Conservation (phyloP, 2,888 invertebrate genomes). For the Agrochola lota region DNA sequence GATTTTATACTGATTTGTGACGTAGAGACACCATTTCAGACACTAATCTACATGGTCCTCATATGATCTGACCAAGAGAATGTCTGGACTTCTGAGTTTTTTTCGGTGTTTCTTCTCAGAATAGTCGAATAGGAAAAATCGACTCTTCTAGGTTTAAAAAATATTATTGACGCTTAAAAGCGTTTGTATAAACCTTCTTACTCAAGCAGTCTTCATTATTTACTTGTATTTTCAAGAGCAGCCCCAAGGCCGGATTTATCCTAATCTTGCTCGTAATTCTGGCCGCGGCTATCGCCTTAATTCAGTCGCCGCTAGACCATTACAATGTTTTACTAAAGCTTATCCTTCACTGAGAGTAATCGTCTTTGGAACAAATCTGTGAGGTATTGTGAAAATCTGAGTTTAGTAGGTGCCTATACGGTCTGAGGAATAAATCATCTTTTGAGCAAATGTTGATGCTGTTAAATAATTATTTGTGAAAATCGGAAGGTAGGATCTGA, state of each 20-base stretch:
- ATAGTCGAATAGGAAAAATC: neutral
- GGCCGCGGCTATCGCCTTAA: constrained; percentile 22
- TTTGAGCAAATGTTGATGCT: too few relatives aligned
- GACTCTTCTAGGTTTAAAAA: neutral
- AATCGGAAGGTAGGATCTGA: neutral
- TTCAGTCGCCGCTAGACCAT: constrained; percentile 26
- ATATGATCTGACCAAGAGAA: too few relatives aligned
- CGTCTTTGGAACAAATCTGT: constrained; percentile 20
- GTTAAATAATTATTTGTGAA: too few relatives aligned
- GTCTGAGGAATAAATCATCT: neutral
- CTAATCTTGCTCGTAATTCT: constrained; percentile 52
- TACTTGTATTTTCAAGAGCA: constrained; percentile 17
- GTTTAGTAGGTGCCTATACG: neutral
- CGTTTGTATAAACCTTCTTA: neutral
- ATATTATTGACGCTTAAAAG: neutral
- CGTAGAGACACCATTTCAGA: neutral
- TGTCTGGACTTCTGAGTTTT: neutral
- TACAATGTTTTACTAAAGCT: constrained; percentile 43
- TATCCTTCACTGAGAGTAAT: constrained; percentile 32
- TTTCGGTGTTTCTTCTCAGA: neutral
- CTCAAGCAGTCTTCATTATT: constrained; percentile 4
- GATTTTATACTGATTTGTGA: too few relatives aligned
- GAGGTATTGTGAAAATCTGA: neutral
- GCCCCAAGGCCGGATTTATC: constrained; percentile 14
- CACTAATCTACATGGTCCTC: too few relatives aligned